A percentile compares a stretch with the other conserved stretches of the same genome.
These are phyloP conservation scores for Thaumetopoea pityocampa DNA, from an alignment of 1,140 invertebrate genomes.

Conservation along the genomic window DNA sequence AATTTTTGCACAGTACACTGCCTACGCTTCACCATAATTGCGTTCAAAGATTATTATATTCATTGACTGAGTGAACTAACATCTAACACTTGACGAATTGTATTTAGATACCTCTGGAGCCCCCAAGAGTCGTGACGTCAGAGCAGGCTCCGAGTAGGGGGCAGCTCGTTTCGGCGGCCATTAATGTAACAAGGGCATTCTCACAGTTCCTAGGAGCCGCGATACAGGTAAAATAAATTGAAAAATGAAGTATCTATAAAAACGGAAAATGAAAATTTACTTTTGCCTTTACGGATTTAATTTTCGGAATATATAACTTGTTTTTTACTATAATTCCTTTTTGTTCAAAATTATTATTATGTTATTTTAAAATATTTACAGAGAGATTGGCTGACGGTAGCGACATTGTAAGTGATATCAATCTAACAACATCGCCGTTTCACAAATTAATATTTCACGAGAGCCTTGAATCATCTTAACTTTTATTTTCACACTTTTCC, in stretches of 20 bases:
- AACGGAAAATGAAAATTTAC: too few species aligned
- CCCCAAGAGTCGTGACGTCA: conserved; percentile 58
- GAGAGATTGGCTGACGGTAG: not conserved
- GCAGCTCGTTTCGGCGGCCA: conserved; percentile 81
- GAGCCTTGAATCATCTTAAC: too few species aligned
- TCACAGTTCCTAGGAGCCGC: conserved; percentile 84
- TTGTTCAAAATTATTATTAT: not conserved
- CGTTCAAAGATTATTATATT: not conserved
- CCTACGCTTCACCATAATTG: conserved; percentile 12
- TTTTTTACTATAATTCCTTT: too few species aligned
- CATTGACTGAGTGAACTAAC: not conserved
- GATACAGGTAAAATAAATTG: conserved; percentile 78
- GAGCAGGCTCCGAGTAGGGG: conserved; percentile 71
- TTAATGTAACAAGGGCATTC: conserved; percentile 83
- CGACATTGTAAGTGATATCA: not conserved
- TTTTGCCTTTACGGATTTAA: too few species aligned
- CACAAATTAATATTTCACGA: too few species aligned
- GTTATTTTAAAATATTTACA: not conserved
- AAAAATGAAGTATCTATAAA: too few species aligned
- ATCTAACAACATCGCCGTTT: too few species aligned
- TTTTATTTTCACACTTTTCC: not conserved
- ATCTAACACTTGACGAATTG: conserved; percentile 10
- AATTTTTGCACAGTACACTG: conserved; percentile 17
- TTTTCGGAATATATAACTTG: too few species aligned
- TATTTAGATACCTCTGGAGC: conserved; percentile 69